phyloP scores from a whole-genome alignment of 2,888 invertebrate species.

The Polydrusus pterygomalis region DNA sequence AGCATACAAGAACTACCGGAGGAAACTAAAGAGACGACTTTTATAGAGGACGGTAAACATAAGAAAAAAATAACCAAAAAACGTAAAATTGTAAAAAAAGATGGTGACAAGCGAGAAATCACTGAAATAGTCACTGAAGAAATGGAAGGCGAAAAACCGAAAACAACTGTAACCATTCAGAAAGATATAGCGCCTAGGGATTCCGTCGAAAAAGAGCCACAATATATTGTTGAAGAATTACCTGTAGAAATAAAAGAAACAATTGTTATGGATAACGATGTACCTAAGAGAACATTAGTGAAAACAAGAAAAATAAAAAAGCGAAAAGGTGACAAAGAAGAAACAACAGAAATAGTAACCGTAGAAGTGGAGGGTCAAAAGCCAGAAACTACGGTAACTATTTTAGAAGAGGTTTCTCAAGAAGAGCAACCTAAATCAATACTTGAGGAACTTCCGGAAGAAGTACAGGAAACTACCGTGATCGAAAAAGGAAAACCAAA shows the following conservation, averaged over 20 bases:
- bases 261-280: slow-evolving; percentile 67
- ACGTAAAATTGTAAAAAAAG: slow-evolving; percentile 69
- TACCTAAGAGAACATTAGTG: slow-evolving; percentile 63
- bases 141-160: slow-evolving; percentile 65
- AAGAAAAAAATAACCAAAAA: slow-evolving; percentile 68
- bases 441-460: slow-evolving; percentile 63
- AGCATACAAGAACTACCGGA: slow-evolving; percentile 67
- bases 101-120: slow-evolving; percentile 64
- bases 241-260: slow-evolving; percentile 66
- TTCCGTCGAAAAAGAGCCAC: slow-evolving; percentile 60
- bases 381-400: slow-evolving; percentile 69
- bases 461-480: slow-evolving; percentile 62
- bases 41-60: slow-evolving; percentile 72
- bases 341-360: slow-evolving; percentile 72
- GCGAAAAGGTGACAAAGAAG: slow-evolving; percentile 64
- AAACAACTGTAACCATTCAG: slow-evolving; percentile 66
- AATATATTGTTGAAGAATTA: slow-evolving; percentile 60
- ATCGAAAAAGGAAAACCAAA: slow-evolving; percentile 59
- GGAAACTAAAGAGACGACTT: slow-evolving; percentile 67
- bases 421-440: slow-evolving; percentile 63
- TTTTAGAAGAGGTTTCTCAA: slow-evolving; percentile 67
- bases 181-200: slow-evolving; percentile 67
- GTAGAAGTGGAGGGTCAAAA: slow-evolving; percentile 72
- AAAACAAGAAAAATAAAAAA: slow-evolving; percentile 68
- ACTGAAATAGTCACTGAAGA: slow-evolving; percentile 67